Percentiles rank a stretch among this genome's conserved stretches.
Conservation (phyloP, 2,113 vertebrate species). For the Papio anubis region DNA sequence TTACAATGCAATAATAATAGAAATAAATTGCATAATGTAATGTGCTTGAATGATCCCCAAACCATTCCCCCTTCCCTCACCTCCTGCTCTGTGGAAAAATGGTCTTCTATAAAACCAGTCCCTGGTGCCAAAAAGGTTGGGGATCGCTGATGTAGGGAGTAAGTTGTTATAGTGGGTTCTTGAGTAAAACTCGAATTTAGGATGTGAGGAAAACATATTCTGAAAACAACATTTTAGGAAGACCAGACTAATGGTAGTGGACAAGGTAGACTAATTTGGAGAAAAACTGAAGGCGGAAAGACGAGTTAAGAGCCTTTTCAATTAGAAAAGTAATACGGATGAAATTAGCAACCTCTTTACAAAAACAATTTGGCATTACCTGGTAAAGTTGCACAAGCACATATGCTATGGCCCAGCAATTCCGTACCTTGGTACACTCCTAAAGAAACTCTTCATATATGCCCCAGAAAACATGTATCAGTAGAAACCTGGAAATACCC, state of each 20-base stretch:
- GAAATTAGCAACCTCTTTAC: background rate
- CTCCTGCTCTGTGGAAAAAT: too few species aligned
- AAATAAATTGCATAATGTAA: too few species aligned
- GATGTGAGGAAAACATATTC: background rate
- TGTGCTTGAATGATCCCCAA: too few species aligned
- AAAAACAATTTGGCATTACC: conserved; percentile 14
- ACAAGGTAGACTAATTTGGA: background rate
- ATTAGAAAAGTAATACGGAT: background rate
- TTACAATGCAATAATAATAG: too few species aligned
- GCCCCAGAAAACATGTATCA: background rate
- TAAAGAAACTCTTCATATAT: background rate
- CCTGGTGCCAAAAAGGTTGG: too few species aligned
- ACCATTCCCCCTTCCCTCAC: too few species aligned
- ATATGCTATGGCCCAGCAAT: background rate
- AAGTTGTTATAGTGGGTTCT: background rate
- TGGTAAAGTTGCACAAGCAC: background rate
- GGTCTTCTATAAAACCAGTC: too few species aligned
- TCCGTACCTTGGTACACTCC: background rate
- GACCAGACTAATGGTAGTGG: background rate
- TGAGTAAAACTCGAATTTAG: background rate
- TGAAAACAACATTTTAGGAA: background rate
- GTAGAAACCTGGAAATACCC: background rate
- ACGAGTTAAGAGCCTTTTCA: background rate
- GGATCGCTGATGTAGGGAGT: background rate
- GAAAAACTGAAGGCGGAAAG: background rate